Base-by-base conservation (phyloP, 1,140 invertebrate species). In the Ylistrum balloti region DNA sequence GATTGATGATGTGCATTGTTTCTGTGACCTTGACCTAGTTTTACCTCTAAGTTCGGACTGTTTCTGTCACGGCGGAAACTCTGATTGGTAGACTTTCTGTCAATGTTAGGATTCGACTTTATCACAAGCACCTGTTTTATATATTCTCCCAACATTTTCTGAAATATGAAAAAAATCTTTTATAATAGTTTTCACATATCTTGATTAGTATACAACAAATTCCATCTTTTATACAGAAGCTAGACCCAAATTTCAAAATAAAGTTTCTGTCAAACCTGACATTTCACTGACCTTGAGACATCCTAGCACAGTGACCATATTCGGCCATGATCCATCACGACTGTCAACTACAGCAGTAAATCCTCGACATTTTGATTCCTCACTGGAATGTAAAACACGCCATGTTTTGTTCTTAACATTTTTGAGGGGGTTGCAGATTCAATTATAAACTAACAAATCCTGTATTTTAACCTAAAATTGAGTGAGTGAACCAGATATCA, bases 331-430 rank as follows among this genome's bases (percentile, higher is more conserved):
- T 22, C 95, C 95, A 91, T 95, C 94, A 88, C 95, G 90, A 86
- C 95, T 95, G 92, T 96, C 95, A 28, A 96, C 92, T 13, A 96
- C 92, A 33, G 94, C 94, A 33, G 95, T 95, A 86, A 95, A 94
- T 10, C 95, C 95, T 88, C 94, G 91, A 33, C 92, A 89, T 33
- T 93, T 94, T 20, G 94, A 95, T 56, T 96, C 95, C 85, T 95
- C 94, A 93, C 95, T 96, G 92, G 56, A 95, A 94, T 35, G 35
- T 87, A 28, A 87, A 11, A 85, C 5, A 38, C 5, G 35, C 35
- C 35, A 38, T 38, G n/a, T n/a, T n/a, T n/a, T n/a, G n/a, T n/a
- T n/a, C n/a, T n/a, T n/a, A n/a, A n/a, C n/a, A n/a, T n/a, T n/a
- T n/a, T n/a, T n/a, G n/a, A n/a, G n/a, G n/a, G n/a, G n/a, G n/a